A percentile compares a stretch with the other conserved stretches of the same genome.
phyloP scores from a whole-genome alignment of 92 coral and sea anemone genomes.

The Anthopleura xanthogrammica region DNA sequence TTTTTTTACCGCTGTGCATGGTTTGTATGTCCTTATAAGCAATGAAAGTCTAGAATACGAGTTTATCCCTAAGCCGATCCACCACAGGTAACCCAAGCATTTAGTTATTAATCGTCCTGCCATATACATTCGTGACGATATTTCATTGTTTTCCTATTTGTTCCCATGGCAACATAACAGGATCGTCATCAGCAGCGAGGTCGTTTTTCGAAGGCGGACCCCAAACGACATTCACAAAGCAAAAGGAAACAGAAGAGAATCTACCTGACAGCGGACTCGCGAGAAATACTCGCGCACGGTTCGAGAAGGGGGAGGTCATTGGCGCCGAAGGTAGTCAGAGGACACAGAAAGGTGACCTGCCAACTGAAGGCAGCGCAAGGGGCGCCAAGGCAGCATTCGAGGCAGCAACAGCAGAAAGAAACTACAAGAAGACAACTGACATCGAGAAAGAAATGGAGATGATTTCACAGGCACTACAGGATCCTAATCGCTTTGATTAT shows the following conservation, averaged over 20 bases:
- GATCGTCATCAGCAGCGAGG: conserved; percentile 33
- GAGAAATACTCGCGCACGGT: conserved; percentile 64
- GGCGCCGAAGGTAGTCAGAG: conserved; percentile 55
- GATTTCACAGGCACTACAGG: conserved; percentile 22
- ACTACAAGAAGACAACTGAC: conserved; percentile 24
- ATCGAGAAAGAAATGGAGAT: conserved; percentile 34
- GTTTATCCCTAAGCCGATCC: background rate
- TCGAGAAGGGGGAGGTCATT: conserved; percentile 67
- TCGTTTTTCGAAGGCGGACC: conserved; percentile 28
- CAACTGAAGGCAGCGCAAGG: conserved; percentile 62
- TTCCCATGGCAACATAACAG: conserved; percentile 22
- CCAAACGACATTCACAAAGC: conserved; percentile 17
- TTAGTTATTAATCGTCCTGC: background rate
- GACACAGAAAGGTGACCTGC: conserved; percentile 57
- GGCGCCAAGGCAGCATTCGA: conserved; percentile 70
- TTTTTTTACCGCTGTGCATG: no score
- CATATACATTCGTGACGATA: background rate
- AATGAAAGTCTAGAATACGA: no score
- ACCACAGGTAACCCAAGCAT: background rate
- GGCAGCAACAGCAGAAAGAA: conserved; percentile 59
- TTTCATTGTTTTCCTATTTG: background rate
- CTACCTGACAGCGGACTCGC: conserved; percentile 72
- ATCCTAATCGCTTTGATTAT: conserved; percentile 23
- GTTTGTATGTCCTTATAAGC: no score
- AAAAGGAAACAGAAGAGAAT: conserved; percentile 55